These are phyloP conservation scores for Clusia tigrina DNA, from an alignment of 2,888 invertebrate genomes.

Conservation along the genomic window DNA sequence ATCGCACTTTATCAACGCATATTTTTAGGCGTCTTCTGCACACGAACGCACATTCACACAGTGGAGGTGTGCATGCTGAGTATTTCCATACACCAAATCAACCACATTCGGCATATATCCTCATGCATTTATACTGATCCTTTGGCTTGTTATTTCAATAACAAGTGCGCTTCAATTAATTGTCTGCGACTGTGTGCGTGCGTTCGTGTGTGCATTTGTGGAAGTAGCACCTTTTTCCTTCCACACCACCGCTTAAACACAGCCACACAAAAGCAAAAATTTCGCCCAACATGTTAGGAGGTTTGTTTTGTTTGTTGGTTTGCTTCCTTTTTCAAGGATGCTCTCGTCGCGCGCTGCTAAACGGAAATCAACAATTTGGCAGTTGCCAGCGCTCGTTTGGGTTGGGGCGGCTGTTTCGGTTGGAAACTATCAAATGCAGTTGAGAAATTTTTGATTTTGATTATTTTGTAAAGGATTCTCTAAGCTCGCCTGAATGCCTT, in stretches of 20 bases:
- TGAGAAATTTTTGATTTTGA: neutral
- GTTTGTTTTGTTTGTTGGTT: no score
- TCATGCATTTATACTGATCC: neutral
- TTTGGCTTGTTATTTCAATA: neutral
- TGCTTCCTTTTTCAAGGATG: no score
- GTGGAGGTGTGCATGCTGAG: neutral
- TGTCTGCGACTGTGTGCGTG: neutral
- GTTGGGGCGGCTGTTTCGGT: no score
- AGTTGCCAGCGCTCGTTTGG: no score
- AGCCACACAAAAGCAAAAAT: neutral
- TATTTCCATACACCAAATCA: conserved; percentile 1
- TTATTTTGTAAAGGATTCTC: neutral
- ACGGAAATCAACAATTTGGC: no score
- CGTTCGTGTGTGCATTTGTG: neutral
- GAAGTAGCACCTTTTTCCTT: neutral
- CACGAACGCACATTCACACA: neutral
- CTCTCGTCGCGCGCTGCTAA: no score
- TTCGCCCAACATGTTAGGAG: no score
- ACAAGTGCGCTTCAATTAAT: conserved; percentile 8
- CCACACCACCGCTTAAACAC: neutral
- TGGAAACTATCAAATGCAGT: conserved; percentile 3
- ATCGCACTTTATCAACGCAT: neutral
- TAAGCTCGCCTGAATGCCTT: neutral
- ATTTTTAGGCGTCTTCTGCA: conserved; percentile 6
- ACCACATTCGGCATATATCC: conserved; percentile 8